Evolutionary conservation across 2,113 vertebrate species (phyloP).

Genomic region (Menura novaehollandiae): DNA sequence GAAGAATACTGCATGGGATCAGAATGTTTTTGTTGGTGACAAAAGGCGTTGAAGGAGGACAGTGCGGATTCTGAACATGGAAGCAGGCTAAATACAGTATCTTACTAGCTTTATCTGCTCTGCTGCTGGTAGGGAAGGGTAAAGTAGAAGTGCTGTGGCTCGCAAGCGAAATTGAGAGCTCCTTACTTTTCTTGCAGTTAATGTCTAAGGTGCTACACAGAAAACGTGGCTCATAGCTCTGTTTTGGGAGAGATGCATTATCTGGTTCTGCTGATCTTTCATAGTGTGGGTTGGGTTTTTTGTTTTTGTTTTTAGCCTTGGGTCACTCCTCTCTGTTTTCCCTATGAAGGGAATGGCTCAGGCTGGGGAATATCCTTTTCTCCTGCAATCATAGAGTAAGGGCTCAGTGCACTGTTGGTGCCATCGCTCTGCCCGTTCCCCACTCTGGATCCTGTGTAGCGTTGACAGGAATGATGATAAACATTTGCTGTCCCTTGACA

Average conservation of each 20-base stretch:
- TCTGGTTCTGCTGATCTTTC: background rate
- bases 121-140: background rate
- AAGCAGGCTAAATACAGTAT: background rate
- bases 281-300: background rate
- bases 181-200: background rate
- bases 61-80: background rate
- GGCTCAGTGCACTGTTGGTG: background rate
- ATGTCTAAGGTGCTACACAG: background rate
- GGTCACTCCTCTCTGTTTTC: background rate
- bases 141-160: background rate
- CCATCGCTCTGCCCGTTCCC: background rate
- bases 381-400: background rate
- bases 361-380: background rate
- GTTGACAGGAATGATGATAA: slow-evolving; percentile 43
- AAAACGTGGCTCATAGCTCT: background rate
- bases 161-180: background rate
- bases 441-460: background rate
- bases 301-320: background rate
- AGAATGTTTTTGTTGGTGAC: background rate
- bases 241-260: background rate
- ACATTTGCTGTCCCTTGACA: slow-evolving; percentile 4
- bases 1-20: background rate
- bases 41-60: background rate
- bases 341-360: background rate
- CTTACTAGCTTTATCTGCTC: background rate